Conservation (phyloP, 2,113 vertebrate species). For the Naja naja region DNA sequence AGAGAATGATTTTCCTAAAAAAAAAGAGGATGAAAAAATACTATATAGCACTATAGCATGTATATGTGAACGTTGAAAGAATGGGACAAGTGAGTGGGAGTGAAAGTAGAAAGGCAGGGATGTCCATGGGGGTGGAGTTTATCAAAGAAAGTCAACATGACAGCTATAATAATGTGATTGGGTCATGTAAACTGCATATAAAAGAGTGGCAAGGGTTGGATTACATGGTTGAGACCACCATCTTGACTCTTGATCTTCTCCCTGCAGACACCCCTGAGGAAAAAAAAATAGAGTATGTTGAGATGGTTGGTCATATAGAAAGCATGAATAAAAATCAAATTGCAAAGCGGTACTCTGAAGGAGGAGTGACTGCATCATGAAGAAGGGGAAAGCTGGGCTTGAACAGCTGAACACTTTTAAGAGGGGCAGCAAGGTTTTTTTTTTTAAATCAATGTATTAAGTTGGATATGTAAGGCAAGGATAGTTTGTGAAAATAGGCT, state of each 20-base stretch:
- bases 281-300: not conserved
- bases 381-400: not conserved
- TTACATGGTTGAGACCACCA: not conserved
- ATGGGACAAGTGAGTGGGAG: not conserved
- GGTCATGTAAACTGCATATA: not conserved
- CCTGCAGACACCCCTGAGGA: not conserved
- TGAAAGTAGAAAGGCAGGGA: not conserved
- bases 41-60: not conserved
- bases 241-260: not conserved
- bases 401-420: not conserved
- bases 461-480: not conserved
- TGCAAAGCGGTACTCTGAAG: not conserved
- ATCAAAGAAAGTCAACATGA: not conserved
- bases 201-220: not conserved
- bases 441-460: not conserved
- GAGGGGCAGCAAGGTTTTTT: not conserved
- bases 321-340: not conserved
- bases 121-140: not conserved
- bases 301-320: not conserved
- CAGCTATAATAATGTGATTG: not conserved
- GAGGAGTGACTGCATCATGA: not conserved
- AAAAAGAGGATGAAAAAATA: not conserved
- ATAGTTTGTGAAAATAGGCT: not conserved
- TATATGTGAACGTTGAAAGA: not conserved
- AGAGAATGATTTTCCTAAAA: not conserved